phyloP scores from a whole-genome alignment of 2,888 invertebrate genomes.

The Zaprionus obscuricornis region DNA sequence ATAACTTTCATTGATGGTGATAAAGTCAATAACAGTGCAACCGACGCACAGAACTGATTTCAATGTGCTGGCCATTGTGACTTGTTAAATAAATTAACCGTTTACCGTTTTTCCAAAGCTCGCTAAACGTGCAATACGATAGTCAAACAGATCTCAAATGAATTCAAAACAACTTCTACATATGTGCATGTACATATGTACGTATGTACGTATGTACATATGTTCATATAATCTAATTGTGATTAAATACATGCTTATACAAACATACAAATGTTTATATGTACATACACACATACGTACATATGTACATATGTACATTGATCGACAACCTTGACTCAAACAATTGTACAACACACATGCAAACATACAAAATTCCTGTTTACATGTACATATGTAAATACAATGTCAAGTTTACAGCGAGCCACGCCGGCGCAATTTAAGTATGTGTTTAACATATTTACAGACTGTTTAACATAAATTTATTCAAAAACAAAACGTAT shows the following conservation, averaged over 20 bases:
- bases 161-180: not conserved
- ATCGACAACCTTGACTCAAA: too few relatives aligned
- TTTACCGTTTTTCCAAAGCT: not conserved
- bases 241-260: too few relatives aligned
- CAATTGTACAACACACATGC: too few relatives aligned
- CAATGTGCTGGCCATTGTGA: slow-evolving; percentile 38
- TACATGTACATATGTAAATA: not conserved
- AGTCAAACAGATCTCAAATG: not conserved
- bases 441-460: too few relatives aligned
- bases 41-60: slow-evolving; percentile 86
- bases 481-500: too few relatives aligned
- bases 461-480: too few relatives aligned
- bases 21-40: slow-evolving; percentile 86
- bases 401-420: too few relatives aligned
- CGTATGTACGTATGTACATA: not conserved
- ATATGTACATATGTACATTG: slow-evolving; percentile 13
- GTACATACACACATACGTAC: not conserved
- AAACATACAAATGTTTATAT: too few relatives aligned
- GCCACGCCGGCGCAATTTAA: too few relatives aligned
- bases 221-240: not conserved
- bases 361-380: not conserved
- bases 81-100: not conserved
- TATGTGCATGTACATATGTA: not conserved
- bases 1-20: slow-evolving; percentile 85
- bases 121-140: not conserved